Conservation (phyloP, 2,888 invertebrate species). For the Archips crataeganus region DNA sequence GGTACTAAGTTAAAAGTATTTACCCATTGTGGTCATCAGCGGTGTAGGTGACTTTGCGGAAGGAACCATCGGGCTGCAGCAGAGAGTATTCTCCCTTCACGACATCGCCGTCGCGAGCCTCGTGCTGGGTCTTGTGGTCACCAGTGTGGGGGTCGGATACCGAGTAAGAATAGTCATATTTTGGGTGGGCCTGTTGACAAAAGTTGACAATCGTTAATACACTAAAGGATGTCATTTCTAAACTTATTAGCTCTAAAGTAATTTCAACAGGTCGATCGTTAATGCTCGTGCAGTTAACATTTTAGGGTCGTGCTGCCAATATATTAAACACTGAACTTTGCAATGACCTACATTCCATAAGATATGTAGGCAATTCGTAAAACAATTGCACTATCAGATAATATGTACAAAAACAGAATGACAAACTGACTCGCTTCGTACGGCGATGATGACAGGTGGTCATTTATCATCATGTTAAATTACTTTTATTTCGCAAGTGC, state of each 20-base stretch:
- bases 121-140: constrained; percentile 82
- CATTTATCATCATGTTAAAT: constrained; percentile 32
- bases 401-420: constrained; percentile 27
- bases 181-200: constrained; percentile 72
- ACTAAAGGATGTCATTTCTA: constrained; percentile 2
- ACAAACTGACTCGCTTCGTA: constrained; percentile 20
- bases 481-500: constrained; percentile 40
- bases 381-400: constrained; percentile 9
- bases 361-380: neutral
- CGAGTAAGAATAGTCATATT: constrained; percentile 83
- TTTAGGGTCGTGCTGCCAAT: constrained; percentile 32
- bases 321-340: constrained; percentile 34
- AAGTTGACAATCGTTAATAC: neutral
- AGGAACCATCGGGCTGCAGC: constrained; percentile 80
- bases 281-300: constrained; percentile 32
- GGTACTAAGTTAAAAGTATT: constrained; percentile 39
- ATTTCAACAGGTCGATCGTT: constrained; percentile 32
- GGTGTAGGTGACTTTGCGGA: constrained; percentile 83
- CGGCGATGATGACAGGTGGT: constrained; percentile 31
- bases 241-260: constrained; percentile 16
- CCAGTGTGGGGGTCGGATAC: constrained; percentile 83
- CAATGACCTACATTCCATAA: constrained; percentile 30
- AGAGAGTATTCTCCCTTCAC: constrained; percentile 82
- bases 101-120: constrained; percentile 77
- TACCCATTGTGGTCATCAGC: constrained; percentile 83